Evolutionary conservation across 2,113 vertebrate genomes (phyloP).

Genomic region (Saccopteryx leptura): DNA sequence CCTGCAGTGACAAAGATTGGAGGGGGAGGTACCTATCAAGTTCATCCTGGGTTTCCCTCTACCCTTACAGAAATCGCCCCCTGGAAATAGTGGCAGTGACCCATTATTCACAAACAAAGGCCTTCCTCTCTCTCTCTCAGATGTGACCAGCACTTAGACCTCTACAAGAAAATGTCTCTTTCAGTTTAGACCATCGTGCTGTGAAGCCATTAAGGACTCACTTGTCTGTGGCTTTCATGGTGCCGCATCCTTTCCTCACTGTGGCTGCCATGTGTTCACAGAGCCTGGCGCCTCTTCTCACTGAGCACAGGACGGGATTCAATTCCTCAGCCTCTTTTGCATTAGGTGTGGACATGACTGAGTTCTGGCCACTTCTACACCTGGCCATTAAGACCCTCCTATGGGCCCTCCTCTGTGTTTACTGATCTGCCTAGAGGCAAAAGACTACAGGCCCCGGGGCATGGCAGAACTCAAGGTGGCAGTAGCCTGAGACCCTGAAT

Average conservation of each 20-base stretch:
- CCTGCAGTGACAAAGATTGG: background rate
- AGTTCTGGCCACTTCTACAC: background rate
- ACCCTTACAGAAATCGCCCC: background rate
- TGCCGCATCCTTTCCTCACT: background rate
- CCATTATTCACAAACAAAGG: background rate
- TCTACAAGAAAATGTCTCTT: background rate
- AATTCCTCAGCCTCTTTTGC: background rate
- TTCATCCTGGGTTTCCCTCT: background rate
- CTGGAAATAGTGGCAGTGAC: background rate
- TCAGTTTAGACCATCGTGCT: background rate
- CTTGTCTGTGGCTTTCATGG: background rate
- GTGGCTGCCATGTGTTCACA: background rate
- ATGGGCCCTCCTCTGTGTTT: background rate
- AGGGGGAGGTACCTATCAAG: background rate
- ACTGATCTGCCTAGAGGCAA: too few relatives aligned
- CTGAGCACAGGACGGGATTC: background rate
- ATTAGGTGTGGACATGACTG: background rate
- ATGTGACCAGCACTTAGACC: background rate
- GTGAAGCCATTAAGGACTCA: background rate
- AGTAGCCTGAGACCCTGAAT: background rate
- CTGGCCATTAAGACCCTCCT: background rate
- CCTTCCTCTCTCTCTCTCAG: background rate
- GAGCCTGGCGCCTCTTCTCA: background rate
- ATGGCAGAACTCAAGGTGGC: background rate
- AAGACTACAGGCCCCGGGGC: background rate